These are phyloP conservation scores for Amblyraja radiata DNA, from an alignment of 2,797 vertebrate species.

Conservation along the genomic window DNA sequence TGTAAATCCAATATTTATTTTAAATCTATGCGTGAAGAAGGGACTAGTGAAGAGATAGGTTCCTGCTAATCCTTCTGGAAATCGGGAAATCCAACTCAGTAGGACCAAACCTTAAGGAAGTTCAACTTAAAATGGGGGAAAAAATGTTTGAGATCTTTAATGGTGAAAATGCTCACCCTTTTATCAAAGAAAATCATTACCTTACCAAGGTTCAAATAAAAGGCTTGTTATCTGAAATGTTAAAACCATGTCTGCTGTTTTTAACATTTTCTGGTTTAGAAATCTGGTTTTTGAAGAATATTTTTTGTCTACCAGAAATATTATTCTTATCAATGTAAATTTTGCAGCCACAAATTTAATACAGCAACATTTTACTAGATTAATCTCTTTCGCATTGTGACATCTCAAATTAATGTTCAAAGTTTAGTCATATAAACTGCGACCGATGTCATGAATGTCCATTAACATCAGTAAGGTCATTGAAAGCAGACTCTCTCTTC, in stretches of 20 bases:
- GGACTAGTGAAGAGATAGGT: neutral
- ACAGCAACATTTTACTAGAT: neutral
- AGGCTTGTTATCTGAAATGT: neutral
- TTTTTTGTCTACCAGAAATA: neutral
- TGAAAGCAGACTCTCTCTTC: neutral
- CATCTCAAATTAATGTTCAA: neutral
- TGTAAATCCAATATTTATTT: neutral
- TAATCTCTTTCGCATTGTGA: neutral
- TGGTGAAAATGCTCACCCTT: neutral
- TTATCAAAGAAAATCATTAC: neutral
- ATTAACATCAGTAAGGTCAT: neutral
- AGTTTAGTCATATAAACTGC: neutral
- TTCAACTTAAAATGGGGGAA: neutral
- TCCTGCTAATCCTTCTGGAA: neutral
- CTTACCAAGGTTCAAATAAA: neutral
- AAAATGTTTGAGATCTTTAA: neutral
- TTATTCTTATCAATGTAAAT: neutral
- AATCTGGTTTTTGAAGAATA: neutral
- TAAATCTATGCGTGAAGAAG: neutral
- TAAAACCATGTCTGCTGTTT: neutral
- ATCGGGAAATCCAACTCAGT: neutral
- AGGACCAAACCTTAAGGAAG: neutral
- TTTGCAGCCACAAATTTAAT: neutral
- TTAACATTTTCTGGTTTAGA: neutral
- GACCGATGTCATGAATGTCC: neutral